A percentile compares a stretch with the other conserved stretches of the same genome.
Evolutionary conservation across 2,888 invertebrate species (phyloP).

Genomic region (Drosophila dives): DNA sequence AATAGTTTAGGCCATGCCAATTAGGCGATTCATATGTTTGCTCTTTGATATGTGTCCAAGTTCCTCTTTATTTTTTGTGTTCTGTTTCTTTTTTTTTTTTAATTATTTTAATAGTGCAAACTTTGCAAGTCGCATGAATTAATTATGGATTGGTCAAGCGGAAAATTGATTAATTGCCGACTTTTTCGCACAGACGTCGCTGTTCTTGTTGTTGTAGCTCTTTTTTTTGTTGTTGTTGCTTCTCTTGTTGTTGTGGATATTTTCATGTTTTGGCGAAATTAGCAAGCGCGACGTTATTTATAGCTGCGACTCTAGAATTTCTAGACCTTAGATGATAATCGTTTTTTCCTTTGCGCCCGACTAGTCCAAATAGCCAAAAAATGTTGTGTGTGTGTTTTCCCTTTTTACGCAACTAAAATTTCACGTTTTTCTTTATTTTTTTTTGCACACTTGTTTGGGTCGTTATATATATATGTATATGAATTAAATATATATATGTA

Average conservation of each 20-base stretch:
- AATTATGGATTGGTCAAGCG: constrained; percentile 70
- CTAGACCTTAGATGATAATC: constrained; percentile 67
- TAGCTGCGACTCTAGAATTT: constrained; percentile 45
- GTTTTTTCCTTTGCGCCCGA: constrained; percentile 54
- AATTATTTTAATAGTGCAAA: constrained; percentile 68
- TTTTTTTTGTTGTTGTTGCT: constrained; percentile 24
- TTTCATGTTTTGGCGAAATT: constrained; percentile 80
- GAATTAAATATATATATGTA: constrained; percentile 8
- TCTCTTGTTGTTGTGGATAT: constrained; percentile 62
- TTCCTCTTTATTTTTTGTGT: constrained; percentile 10
- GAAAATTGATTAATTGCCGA: constrained; percentile 79
- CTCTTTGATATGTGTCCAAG: constrained; percentile 14
- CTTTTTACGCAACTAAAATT: constrained; percentile 69
- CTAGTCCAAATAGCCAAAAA: constrained; percentile 24
- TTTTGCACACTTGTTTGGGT: constrained; percentile 37
- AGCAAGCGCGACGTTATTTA: constrained; percentile 73
- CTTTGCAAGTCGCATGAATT: constrained; percentile 54
- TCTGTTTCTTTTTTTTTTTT: constrained; percentile 33
- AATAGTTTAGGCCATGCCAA: constrained; percentile 39
- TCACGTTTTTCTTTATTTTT: constrained; percentile 32
- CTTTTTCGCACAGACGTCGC: constrained; percentile 42
- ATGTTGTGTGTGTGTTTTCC: constrained; percentile 23
- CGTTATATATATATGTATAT: constrained; percentile 18
- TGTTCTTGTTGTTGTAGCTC: constrained; percentile 26
- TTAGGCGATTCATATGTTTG: constrained; percentile 28